Conservation (phyloP, 2,113 vertebrate genomes). For the Tichodroma muraria region DNA sequence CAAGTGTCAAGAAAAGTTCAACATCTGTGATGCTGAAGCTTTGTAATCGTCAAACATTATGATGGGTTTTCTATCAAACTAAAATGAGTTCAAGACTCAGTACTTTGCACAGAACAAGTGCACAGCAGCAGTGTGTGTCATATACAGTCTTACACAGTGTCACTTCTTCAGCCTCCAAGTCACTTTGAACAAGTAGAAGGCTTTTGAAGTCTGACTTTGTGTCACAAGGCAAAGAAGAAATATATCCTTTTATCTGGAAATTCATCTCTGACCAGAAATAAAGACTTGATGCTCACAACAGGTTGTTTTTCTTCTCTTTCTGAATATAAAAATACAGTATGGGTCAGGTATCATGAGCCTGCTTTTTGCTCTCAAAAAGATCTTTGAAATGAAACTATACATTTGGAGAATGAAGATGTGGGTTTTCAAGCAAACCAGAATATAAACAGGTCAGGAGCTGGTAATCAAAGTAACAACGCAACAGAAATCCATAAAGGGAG, state of each 20-base stretch:
- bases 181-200: slow-evolving; percentile 3
- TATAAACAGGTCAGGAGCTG: neutral
- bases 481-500: neutral
- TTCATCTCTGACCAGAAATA: slow-evolving; percentile 24
- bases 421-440: neutral
- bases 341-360: neutral
- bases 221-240: slow-evolving; percentile 26
- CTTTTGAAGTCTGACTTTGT: slow-evolving; percentile 25
- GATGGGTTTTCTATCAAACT: slow-evolving; percentile 1
- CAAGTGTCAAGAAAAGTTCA: neutral
- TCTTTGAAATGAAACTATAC: neutral
- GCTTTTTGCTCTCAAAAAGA: neutral
- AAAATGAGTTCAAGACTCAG: slow-evolving; percentile 4
- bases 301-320: neutral
- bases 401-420: neutral
- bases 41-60: slow-evolving; percentile 9
- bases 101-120: neutral
- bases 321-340: neutral
- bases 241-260: slow-evolving; percentile 13
- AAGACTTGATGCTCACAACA: neutral
- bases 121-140: neutral
- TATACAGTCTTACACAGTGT: neutral
- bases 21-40: neutral
- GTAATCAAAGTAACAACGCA: neutral
- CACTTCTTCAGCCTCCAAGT: neutral